Conservation (phyloP, 2,888 invertebrate genomes). For the Lepidocyrtoides sp. region DNA sequence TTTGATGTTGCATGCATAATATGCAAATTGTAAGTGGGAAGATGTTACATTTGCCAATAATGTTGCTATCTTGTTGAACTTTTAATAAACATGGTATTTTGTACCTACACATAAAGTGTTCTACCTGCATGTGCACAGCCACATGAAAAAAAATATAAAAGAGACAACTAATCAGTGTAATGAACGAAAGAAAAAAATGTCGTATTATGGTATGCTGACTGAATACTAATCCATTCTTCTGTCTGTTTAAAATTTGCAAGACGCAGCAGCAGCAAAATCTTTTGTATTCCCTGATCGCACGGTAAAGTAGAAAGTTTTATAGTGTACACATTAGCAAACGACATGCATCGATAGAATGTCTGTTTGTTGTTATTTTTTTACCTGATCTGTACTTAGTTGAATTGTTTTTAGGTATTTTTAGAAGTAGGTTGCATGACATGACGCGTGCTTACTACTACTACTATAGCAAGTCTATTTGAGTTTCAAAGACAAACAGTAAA, state of each 20-base stretch:
- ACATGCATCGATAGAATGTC: background rate
- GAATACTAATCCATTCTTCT: background rate
- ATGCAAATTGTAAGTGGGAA: background rate
- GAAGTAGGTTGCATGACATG: constrained; percentile 35
- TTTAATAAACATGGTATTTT: background rate
- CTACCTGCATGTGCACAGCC: too few relatives aligned
- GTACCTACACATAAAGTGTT: background rate
- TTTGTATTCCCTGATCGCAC: background rate
- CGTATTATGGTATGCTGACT: background rate
- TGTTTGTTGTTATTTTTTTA: background rate
- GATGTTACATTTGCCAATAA: background rate
- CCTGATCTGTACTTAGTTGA: background rate
- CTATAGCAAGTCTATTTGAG: too few relatives aligned
- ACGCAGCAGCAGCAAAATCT: background rate
- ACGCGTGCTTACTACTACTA: too few relatives aligned
- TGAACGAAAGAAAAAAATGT: background rate
- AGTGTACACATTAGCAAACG: background rate
- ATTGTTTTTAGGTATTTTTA: constrained; percentile 30
- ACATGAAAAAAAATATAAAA: too few relatives aligned
- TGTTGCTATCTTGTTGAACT: background rate
- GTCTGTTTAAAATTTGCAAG: background rate
- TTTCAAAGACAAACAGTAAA: too few relatives aligned
- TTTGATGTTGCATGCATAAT: too few relatives aligned
- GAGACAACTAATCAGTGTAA: constrained; percentile 13
- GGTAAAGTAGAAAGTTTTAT: constrained; percentile 31